Evolutionary conservation across 2,113 vertebrate genomes (phyloP), one percentile per base, ranked within the genome.

Genomic region (Panthera leo): DNA sequence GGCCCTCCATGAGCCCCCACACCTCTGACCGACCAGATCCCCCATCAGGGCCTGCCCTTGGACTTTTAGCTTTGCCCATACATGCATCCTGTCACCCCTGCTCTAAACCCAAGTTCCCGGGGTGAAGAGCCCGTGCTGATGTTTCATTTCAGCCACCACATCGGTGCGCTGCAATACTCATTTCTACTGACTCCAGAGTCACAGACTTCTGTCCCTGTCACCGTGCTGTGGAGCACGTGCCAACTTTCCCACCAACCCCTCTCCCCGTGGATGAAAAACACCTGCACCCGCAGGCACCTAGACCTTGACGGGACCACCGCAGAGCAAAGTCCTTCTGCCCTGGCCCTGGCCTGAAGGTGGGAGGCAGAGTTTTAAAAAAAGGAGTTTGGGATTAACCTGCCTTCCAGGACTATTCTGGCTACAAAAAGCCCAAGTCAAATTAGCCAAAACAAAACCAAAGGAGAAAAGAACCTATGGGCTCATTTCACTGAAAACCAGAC

Each of bases 221-320:
- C 55, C 4, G 0, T 13, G 39, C 4, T 36, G 4, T 3, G 5
- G 25, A 61, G 25, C 34, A 8, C 63, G 6, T 14, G 10, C 3
- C 1, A 19, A 48, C n/a, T 12, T 63, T 39, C 19, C 53, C 55
- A 51, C 71, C 29, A 55, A 53, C 45, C 7, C 3, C n/a, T 9
- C 10, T 61, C 27, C 14, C 34, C 5, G 0, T 0, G 9, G 76
- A 51, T 25, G 70, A 79, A 65, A 82, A 48, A 68, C 3, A n/a
- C 5, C 11, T 1, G 21, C 5, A 31, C 36, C 45, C 11, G 0
- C 0, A 34, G 36, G 3, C 23, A 42, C 27, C 51, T 78, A 70
- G n/a, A 87, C 36, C 5, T 79, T n/a, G 31, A 23, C 5, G 27
- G 51, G 31, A 67, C 29, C 48, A 12, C 13, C 21, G 31, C 4